Evolutionary conservation across 2,113 vertebrate genomes (phyloP).

Genomic region (Carassius auratus): DNA sequence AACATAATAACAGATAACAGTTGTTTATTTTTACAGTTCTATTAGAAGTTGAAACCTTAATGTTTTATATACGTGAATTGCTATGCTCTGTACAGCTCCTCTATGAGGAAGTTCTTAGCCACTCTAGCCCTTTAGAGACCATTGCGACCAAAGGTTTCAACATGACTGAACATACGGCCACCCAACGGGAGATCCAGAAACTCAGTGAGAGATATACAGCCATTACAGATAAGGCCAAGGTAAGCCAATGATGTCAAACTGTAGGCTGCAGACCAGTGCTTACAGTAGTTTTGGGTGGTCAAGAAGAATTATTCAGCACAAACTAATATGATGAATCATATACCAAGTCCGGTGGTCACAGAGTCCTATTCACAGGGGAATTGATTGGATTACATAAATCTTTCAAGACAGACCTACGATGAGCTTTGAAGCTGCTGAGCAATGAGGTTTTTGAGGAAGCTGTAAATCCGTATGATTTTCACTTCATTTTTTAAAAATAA

Average conservation of each 20-base stretch:
- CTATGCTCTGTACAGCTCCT: slow-evolving; percentile 79
- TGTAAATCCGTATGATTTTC: not conserved
- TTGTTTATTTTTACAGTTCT: not conserved
- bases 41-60: not conserved
- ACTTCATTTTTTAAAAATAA: not conserved
- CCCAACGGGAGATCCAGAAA: slow-evolving; percentile 89
- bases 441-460: not conserved
- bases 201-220: slow-evolving; percentile 83
- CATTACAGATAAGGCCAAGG: slow-evolving; percentile 87
- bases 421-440: not conserved
- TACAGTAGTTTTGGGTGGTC: too few relatives aligned
- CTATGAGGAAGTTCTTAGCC: slow-evolving; percentile 91
- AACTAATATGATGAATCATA: too few relatives aligned
- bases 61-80: not conserved
- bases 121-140: slow-evolving; percentile 86
- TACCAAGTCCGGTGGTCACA: not conserved
- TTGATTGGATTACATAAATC: not conserved
- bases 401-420: not conserved
- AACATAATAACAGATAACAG: not conserved
- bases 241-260: slow-evolving; percentile 60
- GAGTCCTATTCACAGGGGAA: not conserved
- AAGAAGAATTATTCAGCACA: too few relatives aligned
- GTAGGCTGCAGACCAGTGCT: not conserved
- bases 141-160: slow-evolving; percentile 89
- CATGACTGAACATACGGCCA: slow-evolving; percentile 89